Base-by-base conservation (phyloP, 2,113 vertebrate genomes). In the Percopsis transmontana region DNA sequence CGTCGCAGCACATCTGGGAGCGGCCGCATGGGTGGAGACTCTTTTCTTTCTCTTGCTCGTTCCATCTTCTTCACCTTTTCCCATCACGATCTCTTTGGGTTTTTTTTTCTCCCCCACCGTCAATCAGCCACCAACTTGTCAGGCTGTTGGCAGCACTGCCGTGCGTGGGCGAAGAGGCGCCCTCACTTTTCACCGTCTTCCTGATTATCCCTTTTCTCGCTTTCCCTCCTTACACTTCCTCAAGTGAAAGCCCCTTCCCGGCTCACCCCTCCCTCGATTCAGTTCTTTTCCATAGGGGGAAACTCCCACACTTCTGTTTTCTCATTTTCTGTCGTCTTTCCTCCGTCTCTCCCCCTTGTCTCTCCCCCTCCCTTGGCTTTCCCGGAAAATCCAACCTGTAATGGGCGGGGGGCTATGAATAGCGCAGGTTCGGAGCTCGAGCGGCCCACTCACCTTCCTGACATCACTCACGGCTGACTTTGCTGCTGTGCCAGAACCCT, bases 371-470 rank as follows among this genome's bases (percentile, higher is more conserved):
- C 2, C 41, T 50, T 9, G 15, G 18, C 18, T 74, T 81, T 85
- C 81, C 81, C 81, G 72, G 74, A 82, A 73, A 86, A 83, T 74
- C 84, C 76, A 80, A 88, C 84, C 84, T 87, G 87, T 81, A 88
- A 89, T 89, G 70, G 68, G 66, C 81, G 12, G 68, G 44, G 68
- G 73, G 78, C 87, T 86, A 87, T 87, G 88, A 88, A 89, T 88
- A 86, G 88, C 81, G 66, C 73, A 57, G 62, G 63, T 76, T 66
- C 77, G 70, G 72, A 77, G 76, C 77, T 65, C 27, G 27, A 4
- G 76, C 71, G 73, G 74, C 80, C 79, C 85, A 69, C 85, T 85
- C 82, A 68, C 80, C 79, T 83, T 72, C 70, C 77, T 19, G 51
- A 75, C 77, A 79, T 27, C 66, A 74, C 81, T 79, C 79, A 74